Base-by-base conservation (phyloP, 2,888 invertebrate genomes). In the Prosopocoilus inquinatus region DNA sequence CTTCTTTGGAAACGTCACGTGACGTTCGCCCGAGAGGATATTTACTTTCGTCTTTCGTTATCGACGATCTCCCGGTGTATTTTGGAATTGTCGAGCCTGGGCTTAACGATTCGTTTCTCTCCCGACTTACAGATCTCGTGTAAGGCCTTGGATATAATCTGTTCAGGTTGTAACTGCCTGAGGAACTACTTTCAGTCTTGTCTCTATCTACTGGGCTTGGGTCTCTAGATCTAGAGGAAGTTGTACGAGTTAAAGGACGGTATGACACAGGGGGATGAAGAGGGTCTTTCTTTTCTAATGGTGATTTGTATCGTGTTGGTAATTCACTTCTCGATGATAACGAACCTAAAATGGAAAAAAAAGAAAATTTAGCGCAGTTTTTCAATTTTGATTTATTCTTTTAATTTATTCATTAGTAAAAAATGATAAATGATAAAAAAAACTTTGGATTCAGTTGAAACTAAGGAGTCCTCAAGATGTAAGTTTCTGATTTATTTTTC, bases 91-190 rank as follows among this genome's bases (percentile, higher is more conserved):
- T 73, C 9, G 71, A 66, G 28, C 65, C 53, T 13, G 65, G 61
- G 7, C 59, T 62, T n/a, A 67, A 62, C 1, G 73, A 67, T 16
- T 75, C 72, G 1, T 69, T 67, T 58, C 69, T 64, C 65, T 77
- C 76, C 53, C 74, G 64, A 55, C 75, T 75, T 9, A 64, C 67
- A 3, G 74, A 72, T 59, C 73, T 64, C 15, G 70, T 67, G 35
- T 72, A 70, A 15, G 70, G 73, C 65, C 81, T 76, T 33, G 83
- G 80, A 66, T 83, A 84, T 39, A 83, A 68, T 72, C 83, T 80
- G 47, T 72, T 75, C 66, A 80, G 80, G 67, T 77, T 82, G 60
- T 81, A 81, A 64, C 79, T 76, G 66, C 80, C 70, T 73, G 82
- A 81, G 66, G 80, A 80, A 53, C 67, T 70, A 45, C 54, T 57